Percentiles rank a stretch among this genome's conserved stretches.
Evolutionary conservation across 2,797 vertebrate genomes (phyloP).

Genomic region (Huso huso): DNA sequence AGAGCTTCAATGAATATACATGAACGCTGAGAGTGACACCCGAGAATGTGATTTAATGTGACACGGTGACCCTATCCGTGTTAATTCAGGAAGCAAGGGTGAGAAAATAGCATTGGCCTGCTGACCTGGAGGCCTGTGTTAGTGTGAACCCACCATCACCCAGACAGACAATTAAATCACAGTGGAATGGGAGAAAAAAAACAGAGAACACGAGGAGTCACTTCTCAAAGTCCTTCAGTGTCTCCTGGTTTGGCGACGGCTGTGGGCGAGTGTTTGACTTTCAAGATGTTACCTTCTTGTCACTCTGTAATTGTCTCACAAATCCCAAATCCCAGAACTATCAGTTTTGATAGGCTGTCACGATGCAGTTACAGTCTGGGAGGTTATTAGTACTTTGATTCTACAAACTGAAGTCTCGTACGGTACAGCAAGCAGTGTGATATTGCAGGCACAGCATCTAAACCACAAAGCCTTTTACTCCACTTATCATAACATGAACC

Average conservation of each 20-base stretch:
- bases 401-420: too few species aligned
- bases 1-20: slow-evolving; percentile 69
- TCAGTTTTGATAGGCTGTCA: too few species aligned
- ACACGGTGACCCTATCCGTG: slow-evolving; percentile 67
- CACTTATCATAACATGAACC: too few species aligned
- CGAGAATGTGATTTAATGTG: slow-evolving; percentile 71
- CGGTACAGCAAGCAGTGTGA: too few species aligned
- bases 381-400: too few species aligned
- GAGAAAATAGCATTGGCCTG: slow-evolving; percentile 72
- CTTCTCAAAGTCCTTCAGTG: neutral
- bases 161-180: slow-evolving; percentile 72
- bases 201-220: slow-evolving; percentile 8
- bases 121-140: slow-evolving; percentile 40
- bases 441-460: too few species aligned
- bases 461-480: too few species aligned
- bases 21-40: slow-evolving; percentile 56
- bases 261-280: neutral
- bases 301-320: too few species aligned
- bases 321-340: too few species aligned
- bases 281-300: neutral
- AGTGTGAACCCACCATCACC: slow-evolving; percentile 60
- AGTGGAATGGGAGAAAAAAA: slow-evolving; percentile 31
- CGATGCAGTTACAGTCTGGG: too few species aligned
- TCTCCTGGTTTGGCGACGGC: neutral
- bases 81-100: slow-evolving; percentile 54